Base-by-base conservation (phyloP, 2,888 invertebrate genomes). In the Oscheius myriophilus region DNA sequence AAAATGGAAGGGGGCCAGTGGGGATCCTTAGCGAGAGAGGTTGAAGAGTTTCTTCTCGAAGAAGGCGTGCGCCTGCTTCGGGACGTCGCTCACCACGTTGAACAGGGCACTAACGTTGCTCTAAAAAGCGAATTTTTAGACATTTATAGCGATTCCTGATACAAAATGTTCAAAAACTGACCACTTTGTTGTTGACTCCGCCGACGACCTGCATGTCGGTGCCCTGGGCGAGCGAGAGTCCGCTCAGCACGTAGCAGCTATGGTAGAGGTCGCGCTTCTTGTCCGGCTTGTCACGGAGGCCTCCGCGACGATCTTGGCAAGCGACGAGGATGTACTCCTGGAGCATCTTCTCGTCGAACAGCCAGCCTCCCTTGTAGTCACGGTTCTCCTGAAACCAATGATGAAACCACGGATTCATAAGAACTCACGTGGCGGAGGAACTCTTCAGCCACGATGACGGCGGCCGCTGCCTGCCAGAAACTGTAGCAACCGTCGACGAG, bases 401-500 rank as follows among this genome's bases (percentile, higher is more conserved):
- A 49, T 16, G n/a, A n/a, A n/a, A n/a, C n/a, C n/a, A n/a, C n/a
- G n/a, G n/a, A n/a, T n/a, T n/a, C n/a, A n/a, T n/a, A 12, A 57
- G 4, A 57, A 49, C 33, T 16, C 7, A 65, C 77, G 41, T 75
- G 70, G 55, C 72, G 41, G 39, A 61, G 65, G 68, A 77, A 59
- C 54, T 78, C 78, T 18, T 71, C 70, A 57, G 82, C 81, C 26
- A 82, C 68, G 16, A 85, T 67, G 49, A 76, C 93, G 87, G 96
- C 93, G 53, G 92, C 91, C 59, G 93, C 96, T 39, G 95, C 96
- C 89, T 95, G 95, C 98, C 98, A 99, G 89, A 96, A 99, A 0
- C 96, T 96, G 87, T 98, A 98, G 88, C 98, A 98, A 2, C 94
- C 94, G 90, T 98, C 98, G 0, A 99, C 97, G 75, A 98, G 89